Evolutionary conservation across 1,140 invertebrate species (phyloP).

Genomic region (Tetramorium alpestre): DNA sequence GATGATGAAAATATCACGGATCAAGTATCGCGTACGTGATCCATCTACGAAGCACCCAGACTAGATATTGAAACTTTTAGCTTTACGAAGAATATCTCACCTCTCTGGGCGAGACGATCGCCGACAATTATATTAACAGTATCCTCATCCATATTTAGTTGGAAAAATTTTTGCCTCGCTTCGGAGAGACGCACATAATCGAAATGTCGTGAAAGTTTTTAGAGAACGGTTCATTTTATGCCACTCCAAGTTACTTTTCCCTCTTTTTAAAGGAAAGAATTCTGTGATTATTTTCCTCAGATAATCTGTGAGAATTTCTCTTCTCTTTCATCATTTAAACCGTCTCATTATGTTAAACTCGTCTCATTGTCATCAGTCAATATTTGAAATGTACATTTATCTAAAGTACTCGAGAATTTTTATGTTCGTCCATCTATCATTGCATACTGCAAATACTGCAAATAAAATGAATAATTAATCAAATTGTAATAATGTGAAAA

Average conservation of each 20-base stretch:
- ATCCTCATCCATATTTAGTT: neutral
- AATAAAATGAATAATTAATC: neutral
- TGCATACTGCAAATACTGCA: neutral
- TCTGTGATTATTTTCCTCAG: neutral
- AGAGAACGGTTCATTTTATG: constrained; percentile 14
- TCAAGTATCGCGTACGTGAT: constrained; percentile 35
- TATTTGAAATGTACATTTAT: neutral
- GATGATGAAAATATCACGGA: constrained; percentile 14
- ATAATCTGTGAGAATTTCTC: neutral
- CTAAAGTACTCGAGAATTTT: neutral
- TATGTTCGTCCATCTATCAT: neutral
- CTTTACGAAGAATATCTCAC: neutral
- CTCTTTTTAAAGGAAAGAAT: constrained; percentile 12
- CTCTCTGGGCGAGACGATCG: neutral
- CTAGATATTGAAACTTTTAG: neutral
- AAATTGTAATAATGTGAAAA: neutral
- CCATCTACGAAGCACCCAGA: neutral
- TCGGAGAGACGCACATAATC: constrained; percentile 1
- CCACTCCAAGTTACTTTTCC: neutral
- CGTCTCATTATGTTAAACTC: neutral
- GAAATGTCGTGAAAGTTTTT: neutral
- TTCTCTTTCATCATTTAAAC: neutral
- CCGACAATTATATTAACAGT: constrained; percentile 6
- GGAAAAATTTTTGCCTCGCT: neutral
- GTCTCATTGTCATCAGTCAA: neutral